Evolutionary conservation across 2,888 invertebrate species (phyloP), one percentile per base, ranked within the genome.

Genomic region (Philereme transversata): DNA sequence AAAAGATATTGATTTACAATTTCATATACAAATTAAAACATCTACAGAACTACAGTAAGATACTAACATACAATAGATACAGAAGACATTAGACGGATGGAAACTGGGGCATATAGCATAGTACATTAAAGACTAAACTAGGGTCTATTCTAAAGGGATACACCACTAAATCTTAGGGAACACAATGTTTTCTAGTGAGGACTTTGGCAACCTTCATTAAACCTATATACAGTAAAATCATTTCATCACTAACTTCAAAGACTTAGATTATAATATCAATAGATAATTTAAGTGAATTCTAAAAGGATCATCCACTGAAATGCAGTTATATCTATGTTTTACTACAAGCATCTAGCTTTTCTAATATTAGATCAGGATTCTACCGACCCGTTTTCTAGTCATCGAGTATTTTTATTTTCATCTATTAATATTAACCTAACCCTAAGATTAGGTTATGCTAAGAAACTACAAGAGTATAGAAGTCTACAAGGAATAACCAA

Each of bases 31-130:
- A 78, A 64, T 69, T 56, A 79, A 77, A 76, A 83, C 71, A 82
- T 83, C 86, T 88, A 91, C 76, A 84, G 68, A 82, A 76, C 87
- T 87, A 88, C 81, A 79, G 74, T 80, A 84, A 82, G 80, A 81
- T 62, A 82, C 89, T 90, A 90, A 90, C 86, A 84, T 87, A 86
- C 75, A 87, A 84, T 90, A 90, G 85, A 84, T 89, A 91, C 83
- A 90, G 88, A 87, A 90, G 89, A 87, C 76, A 81, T 88, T 90
- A 91, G 91, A 92, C 93, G 93, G 93, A 93, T 93, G 93, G 92
- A 93, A 92, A 90, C 88, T 93, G 93, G 92, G 93, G 93, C 92
- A 84, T 88, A 69, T 89, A 90, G 90, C 89, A 83, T 86, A 70
- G 67, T 70, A 86, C 74, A 81, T 84, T 87, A 86, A 62, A 64